Evolutionary conservation across 2,113 vertebrate species (phyloP), one percentile per base, ranked within the genome.

Genomic region (Otus sunia): DNA sequence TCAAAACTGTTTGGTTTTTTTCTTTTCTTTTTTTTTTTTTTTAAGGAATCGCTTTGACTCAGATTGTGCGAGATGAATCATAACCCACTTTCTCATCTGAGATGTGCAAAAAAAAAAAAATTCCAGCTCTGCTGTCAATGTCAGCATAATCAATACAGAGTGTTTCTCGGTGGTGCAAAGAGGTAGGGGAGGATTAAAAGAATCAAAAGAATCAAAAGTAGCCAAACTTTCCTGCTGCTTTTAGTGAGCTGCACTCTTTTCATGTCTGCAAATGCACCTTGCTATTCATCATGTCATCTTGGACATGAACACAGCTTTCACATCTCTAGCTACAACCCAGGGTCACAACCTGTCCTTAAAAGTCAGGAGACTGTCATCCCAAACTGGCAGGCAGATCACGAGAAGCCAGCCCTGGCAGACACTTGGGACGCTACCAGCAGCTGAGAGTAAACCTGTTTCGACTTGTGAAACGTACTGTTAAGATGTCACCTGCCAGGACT

Each of bases 81-180:
- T 98, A 98, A 97, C 97, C 96, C 94, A 95, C 97, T 97, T 98
- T 98, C 98, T 98, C 96, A 96, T 97, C 96, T 76, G 80, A 97
- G 92, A 97, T 89, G 88, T 41, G 73, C 66, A 68, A 83, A 88
- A 77, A 93, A 90, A 37, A 72, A 93, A 95, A 93, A 95, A 92
- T 87, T 96, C 93, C 88, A 78, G 12, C 76, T 86, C 95, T 94
- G 90, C 93, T 96, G 92, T 95, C 95, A 73, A 8, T 81, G 96
- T 98, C 98, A 98, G 96, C 98, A 96, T 95, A 97, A 98, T 97
- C 97, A 85, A 97, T 90, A 94, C 26, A 71, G 49, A 91, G 77
- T 73, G 76, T 94, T 97, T 97, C 94, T 97, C 47, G 9, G 59
- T 56, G 74, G 81, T 96, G 92, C 63, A 90, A 30, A 96, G 92